These are phyloP conservation scores for Pseudachorutes palmiensis DNA, from an alignment of 1,140 invertebrate species.

Conservation along the genomic window DNA sequence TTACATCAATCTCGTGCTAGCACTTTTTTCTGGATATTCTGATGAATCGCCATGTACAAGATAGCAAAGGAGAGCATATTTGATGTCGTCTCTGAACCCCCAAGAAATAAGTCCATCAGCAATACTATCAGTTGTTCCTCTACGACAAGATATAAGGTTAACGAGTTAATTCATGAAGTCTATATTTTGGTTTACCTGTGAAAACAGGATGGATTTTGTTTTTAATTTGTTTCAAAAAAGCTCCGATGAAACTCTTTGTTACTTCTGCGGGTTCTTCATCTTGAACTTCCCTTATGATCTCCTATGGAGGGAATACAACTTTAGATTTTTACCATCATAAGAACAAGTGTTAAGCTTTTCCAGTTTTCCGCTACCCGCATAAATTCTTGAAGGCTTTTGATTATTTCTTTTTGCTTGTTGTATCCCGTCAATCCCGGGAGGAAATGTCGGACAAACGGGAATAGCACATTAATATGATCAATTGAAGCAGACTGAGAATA, in stretches of 20 bases:
- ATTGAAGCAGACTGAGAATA: constrained; percentile 14
- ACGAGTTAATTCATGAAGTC: background rate
- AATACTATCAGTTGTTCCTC: constrained; percentile 19
- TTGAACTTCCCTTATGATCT: too few relatives aligned
- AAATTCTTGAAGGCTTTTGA: background rate
- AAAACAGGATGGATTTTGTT: constrained; percentile 13
- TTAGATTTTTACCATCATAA: too few relatives aligned
- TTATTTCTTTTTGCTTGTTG: background rate
- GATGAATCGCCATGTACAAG: background rate
- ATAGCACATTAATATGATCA: constrained; percentile 15
- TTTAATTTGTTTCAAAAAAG: constrained; percentile 46
- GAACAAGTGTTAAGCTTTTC: constrained; percentile 46
- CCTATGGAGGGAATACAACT: too few relatives aligned
- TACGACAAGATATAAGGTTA: background rate
- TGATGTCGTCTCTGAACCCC: constrained; percentile 55
- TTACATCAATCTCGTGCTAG: background rate
- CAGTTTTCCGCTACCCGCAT: constrained; percentile 48
- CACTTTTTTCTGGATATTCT: background rate
- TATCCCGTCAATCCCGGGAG: background rate
- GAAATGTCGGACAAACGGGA: constrained; percentile 12
- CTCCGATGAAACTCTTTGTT: constrained; percentile 55
- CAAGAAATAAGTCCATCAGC: constrained; percentile 47
- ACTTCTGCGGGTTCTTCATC: too few relatives aligned
- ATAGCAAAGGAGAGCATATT: background rate
- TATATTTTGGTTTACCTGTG: background rate